Evolutionary conservation across 1,140 invertebrate species (phyloP).

Genomic region (Grapholita molesta): DNA sequence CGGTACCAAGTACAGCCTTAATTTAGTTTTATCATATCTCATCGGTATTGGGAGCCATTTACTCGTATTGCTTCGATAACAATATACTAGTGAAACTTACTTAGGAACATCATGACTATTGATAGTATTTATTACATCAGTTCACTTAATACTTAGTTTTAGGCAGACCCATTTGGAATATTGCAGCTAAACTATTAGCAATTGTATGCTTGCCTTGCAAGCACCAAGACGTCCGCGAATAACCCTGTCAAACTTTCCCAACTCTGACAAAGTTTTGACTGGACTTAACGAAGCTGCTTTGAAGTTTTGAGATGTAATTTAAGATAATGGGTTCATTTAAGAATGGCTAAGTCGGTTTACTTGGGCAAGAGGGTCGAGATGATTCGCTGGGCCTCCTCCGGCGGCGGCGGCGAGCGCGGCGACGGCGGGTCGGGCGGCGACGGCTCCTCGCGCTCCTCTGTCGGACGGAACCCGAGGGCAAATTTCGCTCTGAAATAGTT

Average conservation of each 20-base stretch:
- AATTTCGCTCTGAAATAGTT: constrained; percentile 80
- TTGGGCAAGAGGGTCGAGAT: constrained; percentile 86
- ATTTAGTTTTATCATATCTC: no score
- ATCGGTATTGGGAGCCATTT: no score
- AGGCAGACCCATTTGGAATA: background rate
- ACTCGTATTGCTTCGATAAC: no score
- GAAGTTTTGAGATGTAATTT: constrained; percentile 10
- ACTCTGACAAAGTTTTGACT: background rate
- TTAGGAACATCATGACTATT: no score
- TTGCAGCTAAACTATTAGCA: background rate
- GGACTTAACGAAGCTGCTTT: constrained; percentile 17
- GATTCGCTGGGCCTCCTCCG: constrained; percentile 85
- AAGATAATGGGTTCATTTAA: background rate
- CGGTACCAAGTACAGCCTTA: no score
- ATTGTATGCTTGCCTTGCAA: background rate
- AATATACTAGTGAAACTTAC: no score
- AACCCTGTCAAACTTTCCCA: background rate
- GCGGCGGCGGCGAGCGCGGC: constrained; percentile 80
- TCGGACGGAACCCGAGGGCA: constrained; percentile 82
- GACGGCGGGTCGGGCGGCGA: constrained; percentile 72
- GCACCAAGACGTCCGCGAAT: background rate
- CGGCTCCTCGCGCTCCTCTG: constrained; percentile 82
- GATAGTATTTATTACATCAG: background rate
- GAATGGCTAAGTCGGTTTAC: constrained; percentile 67
- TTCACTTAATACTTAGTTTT: background rate